phyloP scores from a whole-genome alignment of 2,797 vertebrate species.

The Lacerta agilis region DNA sequence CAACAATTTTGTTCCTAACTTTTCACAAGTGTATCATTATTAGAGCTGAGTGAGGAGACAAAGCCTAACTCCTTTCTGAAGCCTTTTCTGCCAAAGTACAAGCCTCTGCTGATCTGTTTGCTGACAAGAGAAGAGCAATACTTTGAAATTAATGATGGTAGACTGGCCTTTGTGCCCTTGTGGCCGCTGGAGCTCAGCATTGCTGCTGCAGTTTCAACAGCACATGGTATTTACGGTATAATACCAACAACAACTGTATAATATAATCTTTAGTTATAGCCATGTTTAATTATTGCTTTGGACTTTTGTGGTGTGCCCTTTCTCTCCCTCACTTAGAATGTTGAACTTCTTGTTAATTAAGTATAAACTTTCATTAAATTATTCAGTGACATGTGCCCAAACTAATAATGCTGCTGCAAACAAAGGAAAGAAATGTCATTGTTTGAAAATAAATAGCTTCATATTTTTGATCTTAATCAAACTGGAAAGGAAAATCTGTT shows the following conservation, averaged over 20 bases:
- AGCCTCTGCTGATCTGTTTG: constrained; percentile 19
- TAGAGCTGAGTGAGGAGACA: neutral
- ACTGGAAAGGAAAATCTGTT: neutral
- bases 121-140: constrained; percentile 7
- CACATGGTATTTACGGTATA: rapidly evolving
- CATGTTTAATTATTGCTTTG: constrained; percentile 35
- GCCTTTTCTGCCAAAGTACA: constrained; percentile 16
- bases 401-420: constrained; percentile 9
- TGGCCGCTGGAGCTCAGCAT: neutral
- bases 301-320: neutral
- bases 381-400: neutral
- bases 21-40: neutral
- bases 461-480: neutral
- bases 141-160: constrained; percentile 20
- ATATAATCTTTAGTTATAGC: neutral
- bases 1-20: neutral
- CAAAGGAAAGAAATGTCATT: constrained; percentile 5
- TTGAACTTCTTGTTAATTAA: constrained; percentile 9
- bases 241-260: neutral
- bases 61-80: constrained; percentile 3
- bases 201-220: neutral
- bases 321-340: neutral
- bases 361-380: constrained; percentile 10
- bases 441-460: neutral
- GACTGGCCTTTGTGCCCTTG: neutral